Conservation (phyloP, 2,113 vertebrate species). For the Pelecanus crispus region DNA sequence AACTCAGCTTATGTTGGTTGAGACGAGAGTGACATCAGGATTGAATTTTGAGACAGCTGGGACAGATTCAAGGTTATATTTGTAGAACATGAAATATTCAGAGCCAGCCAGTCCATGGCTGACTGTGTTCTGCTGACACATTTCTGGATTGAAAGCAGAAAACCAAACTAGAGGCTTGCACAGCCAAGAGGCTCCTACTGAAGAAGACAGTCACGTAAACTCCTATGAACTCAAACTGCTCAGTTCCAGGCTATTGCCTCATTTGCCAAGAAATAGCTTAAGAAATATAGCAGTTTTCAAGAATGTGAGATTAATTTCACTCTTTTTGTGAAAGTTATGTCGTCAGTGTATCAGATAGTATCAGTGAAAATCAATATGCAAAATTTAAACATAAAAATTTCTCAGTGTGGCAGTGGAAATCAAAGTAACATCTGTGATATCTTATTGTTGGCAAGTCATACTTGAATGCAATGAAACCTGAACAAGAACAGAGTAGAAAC, state of each 20-base stretch:
- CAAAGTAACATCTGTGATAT: conserved; percentile 15
- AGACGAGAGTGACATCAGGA: neutral
- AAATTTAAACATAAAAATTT: conserved; percentile 19
- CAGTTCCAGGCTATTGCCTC: conserved; percentile 5
- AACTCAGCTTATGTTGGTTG: neutral
- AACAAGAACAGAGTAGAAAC: neutral
- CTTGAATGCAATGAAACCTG: neutral
- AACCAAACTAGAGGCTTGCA: neutral
- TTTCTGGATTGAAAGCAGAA: conserved; percentile 55
- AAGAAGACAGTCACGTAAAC: conserved; percentile 48
- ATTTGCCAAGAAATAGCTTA: conserved; percentile 37
- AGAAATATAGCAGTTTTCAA: conserved; percentile 24
- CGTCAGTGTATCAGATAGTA: neutral
- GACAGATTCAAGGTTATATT: conserved; percentile 46
- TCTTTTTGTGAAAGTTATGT: neutral
- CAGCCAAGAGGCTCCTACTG: conserved; percentile 38
- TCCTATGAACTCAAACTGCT: conserved; percentile 22
- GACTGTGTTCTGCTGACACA: conserved; percentile 51
- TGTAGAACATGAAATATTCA: conserved; percentile 49
- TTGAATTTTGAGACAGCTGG: conserved; percentile 49
- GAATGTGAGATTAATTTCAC: conserved; percentile 45
- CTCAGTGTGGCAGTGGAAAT: conserved; percentile 21
- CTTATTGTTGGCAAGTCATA: neutral
- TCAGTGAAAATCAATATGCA: conserved; percentile 7
- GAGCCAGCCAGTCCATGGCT: conserved; percentile 22